Percentiles rank a stretch among this genome's conserved stretches.
These are phyloP conservation scores for Geodia barretti DNA, from an alignment of 37 sponge, comb jelly and placozoan genomes.

Conservation along the genomic window DNA sequence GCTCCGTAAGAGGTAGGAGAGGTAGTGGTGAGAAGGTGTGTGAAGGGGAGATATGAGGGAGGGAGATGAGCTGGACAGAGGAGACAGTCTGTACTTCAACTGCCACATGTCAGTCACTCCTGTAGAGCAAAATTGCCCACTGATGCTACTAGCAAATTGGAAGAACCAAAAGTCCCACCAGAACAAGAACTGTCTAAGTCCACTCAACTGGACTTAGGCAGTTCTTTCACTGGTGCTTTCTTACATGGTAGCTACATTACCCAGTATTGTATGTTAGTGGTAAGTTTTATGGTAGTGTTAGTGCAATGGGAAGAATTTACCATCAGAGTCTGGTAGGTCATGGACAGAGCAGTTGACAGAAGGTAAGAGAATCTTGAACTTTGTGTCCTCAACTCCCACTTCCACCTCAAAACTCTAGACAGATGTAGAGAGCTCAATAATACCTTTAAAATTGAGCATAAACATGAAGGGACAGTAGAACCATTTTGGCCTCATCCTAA, in stretches of 20 bases:
- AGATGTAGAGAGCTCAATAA: neutral
- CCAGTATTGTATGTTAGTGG: neutral
- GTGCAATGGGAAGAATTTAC: slow-evolving; percentile 10
- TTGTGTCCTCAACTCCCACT: slow-evolving; percentile 34
- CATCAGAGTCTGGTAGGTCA: slow-evolving; percentile 75
- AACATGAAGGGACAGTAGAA: neutral
- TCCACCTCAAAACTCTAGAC: neutral
- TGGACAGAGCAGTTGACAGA: slow-evolving; percentile 29
- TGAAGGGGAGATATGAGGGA: neutral
- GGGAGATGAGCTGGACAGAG: neutral
- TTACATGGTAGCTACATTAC: no score
- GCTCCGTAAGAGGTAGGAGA: slow-evolving; percentile 49
- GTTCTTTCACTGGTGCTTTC: no score
- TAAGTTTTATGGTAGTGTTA: neutral
- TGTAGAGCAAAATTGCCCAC: no score
- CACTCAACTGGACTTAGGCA: no score
- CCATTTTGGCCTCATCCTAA: neutral
- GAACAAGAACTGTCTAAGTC: no score
- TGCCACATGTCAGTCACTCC: slow-evolving; percentile 86
- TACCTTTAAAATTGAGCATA: no score
- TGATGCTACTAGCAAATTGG: no score
- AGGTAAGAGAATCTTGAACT: slow-evolving; percentile 36
- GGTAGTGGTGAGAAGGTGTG: neutral
- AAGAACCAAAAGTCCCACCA: no score
- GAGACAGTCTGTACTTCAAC: slow-evolving; percentile 26